Evolutionary conservation across 2,888 invertebrate genomes (phyloP).

Genomic region (Melanophora roralis): DNA sequence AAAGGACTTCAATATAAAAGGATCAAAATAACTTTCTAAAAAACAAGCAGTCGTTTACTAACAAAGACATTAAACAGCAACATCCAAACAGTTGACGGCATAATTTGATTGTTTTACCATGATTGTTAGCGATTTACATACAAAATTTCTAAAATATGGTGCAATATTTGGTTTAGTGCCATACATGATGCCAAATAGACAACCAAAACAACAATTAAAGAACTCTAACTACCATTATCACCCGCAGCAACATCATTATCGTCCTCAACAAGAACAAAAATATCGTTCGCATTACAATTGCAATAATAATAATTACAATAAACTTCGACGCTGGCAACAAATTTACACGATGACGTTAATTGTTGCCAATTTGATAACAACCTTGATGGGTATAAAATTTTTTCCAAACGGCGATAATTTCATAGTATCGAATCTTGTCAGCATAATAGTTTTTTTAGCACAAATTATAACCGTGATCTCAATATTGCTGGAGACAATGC

Average conservation of each 20-base stretch:
- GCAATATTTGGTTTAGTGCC: slow-evolving; percentile 69
- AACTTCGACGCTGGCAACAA: slow-evolving; percentile 62
- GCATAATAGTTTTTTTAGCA: slow-evolving; percentile 65
- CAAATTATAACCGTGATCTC: slow-evolving; percentile 65
- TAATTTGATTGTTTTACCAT: slow-evolving; percentile 55
- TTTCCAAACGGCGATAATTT: slow-evolving; percentile 50
- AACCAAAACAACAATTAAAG: slow-evolving; percentile 23
- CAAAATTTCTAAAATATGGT: slow-evolving; percentile 65
- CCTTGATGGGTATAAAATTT: slow-evolving; percentile 59
- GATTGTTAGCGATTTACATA: slow-evolving; percentile 65
- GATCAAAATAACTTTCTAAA: background rate
- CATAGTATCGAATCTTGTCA: slow-evolving; percentile 66
- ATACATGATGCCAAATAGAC: slow-evolving; percentile 56
- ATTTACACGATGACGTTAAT: slow-evolving; percentile 65
- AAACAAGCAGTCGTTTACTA: background rate
- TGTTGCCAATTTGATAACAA: slow-evolving; percentile 48
- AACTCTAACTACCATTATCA: background rate
- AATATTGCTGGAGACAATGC: slow-evolving; percentile 66
- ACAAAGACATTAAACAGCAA: background rate
- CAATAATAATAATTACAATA: slow-evolving; percentile 1
- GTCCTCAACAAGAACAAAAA: background rate
- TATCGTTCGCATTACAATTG: too few relatives aligned
- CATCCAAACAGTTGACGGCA: background rate
- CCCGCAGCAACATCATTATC: background rate
- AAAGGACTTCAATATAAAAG: background rate